Percentiles rank a stretch among this genome's conserved stretches.
Evolutionary conservation across 2,113 vertebrate genomes (phyloP).

Genomic region (Nyctibius bracteatus): DNA sequence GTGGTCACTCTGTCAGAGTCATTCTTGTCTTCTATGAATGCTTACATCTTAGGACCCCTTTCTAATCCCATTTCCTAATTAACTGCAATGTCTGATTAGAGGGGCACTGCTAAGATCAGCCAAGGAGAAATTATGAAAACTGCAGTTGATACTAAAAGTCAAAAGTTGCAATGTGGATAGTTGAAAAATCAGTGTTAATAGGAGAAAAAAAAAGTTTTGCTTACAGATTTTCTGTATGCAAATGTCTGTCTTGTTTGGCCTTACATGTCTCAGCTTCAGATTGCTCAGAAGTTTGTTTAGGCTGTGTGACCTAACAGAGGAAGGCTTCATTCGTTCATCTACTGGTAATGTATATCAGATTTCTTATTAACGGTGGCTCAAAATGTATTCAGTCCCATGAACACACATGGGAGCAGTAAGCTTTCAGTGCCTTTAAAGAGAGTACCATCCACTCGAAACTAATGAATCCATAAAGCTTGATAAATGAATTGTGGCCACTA

Average conservation of each 20-base stretch:
- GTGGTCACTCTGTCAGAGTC: slow-evolving; percentile 52
- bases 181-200: not conserved
- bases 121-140: not conserved
- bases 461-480: not conserved
- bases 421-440: not conserved
- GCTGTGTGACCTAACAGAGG: not conserved
- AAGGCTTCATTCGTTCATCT: not conserved
- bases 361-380: not conserved
- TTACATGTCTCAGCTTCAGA: not conserved
- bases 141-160: not conserved
- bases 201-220: not conserved
- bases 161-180: not conserved
- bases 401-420: not conserved
- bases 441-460: not conserved
- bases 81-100: not conserved
- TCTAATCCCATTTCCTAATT: not conserved
- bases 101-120: not conserved
- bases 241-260: not conserved
- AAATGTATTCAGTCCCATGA: not conserved
- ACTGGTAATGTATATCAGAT: not conserved
- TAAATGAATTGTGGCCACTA: not conserved
- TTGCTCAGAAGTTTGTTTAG: not conserved
- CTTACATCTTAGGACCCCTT: not conserved
- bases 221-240: not conserved
- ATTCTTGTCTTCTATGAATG: slow-evolving; percentile 25